Conservation (phyloP, 2,888 invertebrate genomes). For the Epinotia demarniana region DNA sequence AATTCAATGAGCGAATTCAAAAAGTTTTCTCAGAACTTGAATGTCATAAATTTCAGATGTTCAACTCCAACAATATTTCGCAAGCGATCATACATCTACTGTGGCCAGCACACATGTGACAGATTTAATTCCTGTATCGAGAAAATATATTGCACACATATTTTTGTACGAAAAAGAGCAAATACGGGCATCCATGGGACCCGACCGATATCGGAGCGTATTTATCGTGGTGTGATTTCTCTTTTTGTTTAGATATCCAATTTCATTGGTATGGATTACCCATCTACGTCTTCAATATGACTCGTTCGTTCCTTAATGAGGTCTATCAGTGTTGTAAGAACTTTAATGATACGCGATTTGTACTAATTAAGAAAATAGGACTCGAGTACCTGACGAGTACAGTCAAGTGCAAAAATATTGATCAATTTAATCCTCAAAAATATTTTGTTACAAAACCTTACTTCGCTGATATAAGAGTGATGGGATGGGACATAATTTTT, state of each 20-base stretch:
- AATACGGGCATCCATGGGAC: slow-evolving; percentile 3
- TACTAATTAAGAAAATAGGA: background rate
- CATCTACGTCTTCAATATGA: background rate
- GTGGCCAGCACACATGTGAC: slow-evolving; percentile 23
- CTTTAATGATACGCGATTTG: background rate
- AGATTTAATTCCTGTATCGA: slow-evolving; percentile 34
- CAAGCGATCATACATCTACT: slow-evolving; percentile 14
- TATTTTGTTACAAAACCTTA: too few species aligned
- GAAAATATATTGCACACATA: slow-evolving; percentile 34
- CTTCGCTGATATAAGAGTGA: too few species aligned
- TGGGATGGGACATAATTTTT: too few species aligned
- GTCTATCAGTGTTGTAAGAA: background rate
- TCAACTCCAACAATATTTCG: slow-evolving; percentile 37
- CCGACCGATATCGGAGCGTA: background rate
- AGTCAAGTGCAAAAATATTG: too few species aligned
- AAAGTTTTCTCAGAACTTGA: slow-evolving; percentile 13
- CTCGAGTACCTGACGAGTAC: too few species aligned
- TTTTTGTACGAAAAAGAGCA: slow-evolving; percentile 29
- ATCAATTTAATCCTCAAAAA: too few species aligned
- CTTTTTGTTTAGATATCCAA: slow-evolving; percentile 7
- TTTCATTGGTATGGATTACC: slow-evolving; percentile 3
- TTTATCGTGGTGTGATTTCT: slow-evolving; percentile 16
- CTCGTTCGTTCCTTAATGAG: background rate
- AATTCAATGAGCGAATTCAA: background rate
- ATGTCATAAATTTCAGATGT: slow-evolving; percentile 26